Evolutionary conservation across 2,113 vertebrate genomes (phyloP), one percentile per base, ranked within the genome.

Genomic region (Tretioscincus oriximinensis): DNA sequence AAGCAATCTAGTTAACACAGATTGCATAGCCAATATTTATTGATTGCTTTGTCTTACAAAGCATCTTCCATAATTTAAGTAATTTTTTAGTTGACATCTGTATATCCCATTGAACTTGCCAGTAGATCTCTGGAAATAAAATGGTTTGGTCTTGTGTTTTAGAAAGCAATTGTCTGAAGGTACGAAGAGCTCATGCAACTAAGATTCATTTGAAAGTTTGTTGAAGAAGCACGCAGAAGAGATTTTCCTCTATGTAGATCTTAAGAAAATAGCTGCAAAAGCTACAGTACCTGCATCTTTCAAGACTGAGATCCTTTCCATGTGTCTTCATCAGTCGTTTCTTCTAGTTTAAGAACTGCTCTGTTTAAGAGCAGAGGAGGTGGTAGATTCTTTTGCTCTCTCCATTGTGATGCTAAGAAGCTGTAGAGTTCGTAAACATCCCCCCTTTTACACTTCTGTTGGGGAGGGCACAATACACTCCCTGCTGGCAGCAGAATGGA

Each of bases 331-430:
- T 90, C 84, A 76, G 84, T 61, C 63, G 81, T 72, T 86, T 85
- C 84, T 87, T 89, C 89, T 81, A 90, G 70, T 60, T 65, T 24
- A 58, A 58, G 54, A 58, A 58, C 54, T 58, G 14, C 54, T 18
- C 54, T 58, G 54, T 58, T 58, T 58, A 76, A 76, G 51, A 0
- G 24, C 71, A 72, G 85, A 90, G 90, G 85, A 87, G 90, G 86
- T 71, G 87, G 80, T 85, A 89, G 54, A 84, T 87, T 82, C 88
- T 92, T 41, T 91, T 89, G 88, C 88, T 88, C 90, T 90, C 89
- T 76, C 88, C 88, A 93, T 93, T 92, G 91, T 93, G 90, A 92
- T 93, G 92, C 90, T 93, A 93, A 92, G 83, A 88, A 93, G 92
- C 89, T 79, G 81, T 2, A 74, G 86, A 88, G 92, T 91, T 90